Evolutionary conservation across 2,888 invertebrate species (phyloP), one percentile per base, ranked within the genome.

Genomic region (Diplazon laetatorius): DNA sequence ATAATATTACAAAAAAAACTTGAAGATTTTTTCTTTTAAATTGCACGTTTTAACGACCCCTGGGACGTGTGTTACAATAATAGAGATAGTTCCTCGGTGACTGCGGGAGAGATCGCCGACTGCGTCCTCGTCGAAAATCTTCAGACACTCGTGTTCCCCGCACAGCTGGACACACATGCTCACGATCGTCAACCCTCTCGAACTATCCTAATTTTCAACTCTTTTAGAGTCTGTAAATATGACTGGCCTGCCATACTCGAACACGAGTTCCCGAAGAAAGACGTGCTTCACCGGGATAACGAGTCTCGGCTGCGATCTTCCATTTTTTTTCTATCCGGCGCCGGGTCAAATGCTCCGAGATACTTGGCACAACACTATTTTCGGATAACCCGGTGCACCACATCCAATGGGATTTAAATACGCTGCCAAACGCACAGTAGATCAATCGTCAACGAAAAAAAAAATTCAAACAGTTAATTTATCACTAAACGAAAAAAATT

Each of bases 321-420:
- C 20, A 70, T 35, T 50, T 25, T 59, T 71, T 65, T 60, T 39
- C 68, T 16, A 14, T 35, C 57, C 68, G 42, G 25, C 39, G 52
- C 6, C 52, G 68, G 55, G 55, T 55, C 44, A 30, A 68, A 68
- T 30, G n/a, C 68, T 18, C 55, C 68, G 55, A 66, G 66, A 52
- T 66, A 22, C 52, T 14, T 52, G 37, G 14, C 16, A 10, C 25
- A 39, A 57, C n/a, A 44, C 55, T 68, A 68, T 68, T 57, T 68
- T 68, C 44, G 35, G 68, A 57, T 18, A 44, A 68, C 22, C 25
- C 42, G 39, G 14, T 68, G 14, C 20, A 37, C 48, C 20, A 22
- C 30, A 37, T 3, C 37, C 37, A 20, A 50, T 1, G 20, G 30
- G 35, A 35, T 35, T 35, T 0, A n/a, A 20, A 48, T 35, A 12